phyloP scores from a whole-genome alignment of 92 coral and sea anemone species.

The Palythoa caribaeorum region DNA sequence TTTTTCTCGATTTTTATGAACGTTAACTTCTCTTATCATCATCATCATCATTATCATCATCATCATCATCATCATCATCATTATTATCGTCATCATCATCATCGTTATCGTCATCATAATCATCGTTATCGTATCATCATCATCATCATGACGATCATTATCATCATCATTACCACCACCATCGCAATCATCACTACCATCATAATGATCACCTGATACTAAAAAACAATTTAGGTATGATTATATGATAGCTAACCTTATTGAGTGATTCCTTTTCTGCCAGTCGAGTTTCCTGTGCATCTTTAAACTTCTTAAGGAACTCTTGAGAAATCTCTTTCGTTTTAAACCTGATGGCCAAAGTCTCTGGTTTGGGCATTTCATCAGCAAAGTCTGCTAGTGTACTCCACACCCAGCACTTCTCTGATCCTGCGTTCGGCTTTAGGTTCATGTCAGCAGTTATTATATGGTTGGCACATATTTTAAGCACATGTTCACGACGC shows the following conservation, averaged over 20 bases:
- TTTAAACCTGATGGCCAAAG: conserved; percentile 87
- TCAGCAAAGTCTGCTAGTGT: conserved; percentile 92
- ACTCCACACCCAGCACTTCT: conserved; percentile 92
- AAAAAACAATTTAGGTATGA: neutral
- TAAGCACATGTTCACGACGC: conserved; percentile 94
- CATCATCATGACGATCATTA: too few species aligned
- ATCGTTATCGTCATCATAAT: too few species aligned
- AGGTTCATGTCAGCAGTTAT: conserved; percentile 87
- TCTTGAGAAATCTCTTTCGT: conserved; percentile 71
- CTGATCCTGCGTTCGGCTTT: conserved; percentile 81
- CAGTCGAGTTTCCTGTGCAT: conserved; percentile 45
- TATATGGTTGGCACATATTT: conserved; percentile 93
- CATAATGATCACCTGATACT: neutral
- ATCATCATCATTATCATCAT: too few species aligned
- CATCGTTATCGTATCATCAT: too few species aligned
- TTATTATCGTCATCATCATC: too few species aligned
- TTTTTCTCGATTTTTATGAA: too few species aligned
- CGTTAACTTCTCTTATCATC: too few species aligned
- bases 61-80: too few species aligned
- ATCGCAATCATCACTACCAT: too few species aligned
- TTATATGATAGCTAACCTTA: conserved; percentile 1
- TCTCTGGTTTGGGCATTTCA: conserved; percentile 77
- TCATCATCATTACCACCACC: too few species aligned
- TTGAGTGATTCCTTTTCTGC: neutral
- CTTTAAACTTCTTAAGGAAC: conserved; percentile 78